phyloP scores from a whole-genome alignment of 2,797 vertebrate genomes.

The Siniperca undulata region DNA sequence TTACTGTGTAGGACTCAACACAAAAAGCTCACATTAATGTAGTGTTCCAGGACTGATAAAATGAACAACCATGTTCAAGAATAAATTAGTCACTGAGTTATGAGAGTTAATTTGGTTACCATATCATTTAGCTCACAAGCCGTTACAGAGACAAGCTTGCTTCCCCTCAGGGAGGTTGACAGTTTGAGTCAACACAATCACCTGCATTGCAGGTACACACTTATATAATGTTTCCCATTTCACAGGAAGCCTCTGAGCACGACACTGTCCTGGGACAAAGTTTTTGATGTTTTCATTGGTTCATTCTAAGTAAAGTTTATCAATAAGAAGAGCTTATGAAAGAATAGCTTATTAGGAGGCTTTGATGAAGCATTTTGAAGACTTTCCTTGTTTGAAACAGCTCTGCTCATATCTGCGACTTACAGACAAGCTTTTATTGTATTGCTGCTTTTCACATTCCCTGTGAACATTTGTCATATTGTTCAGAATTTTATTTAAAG shows the following conservation, averaged over 20 bases:
- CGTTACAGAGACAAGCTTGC: constrained; percentile 16
- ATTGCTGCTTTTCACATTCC: constrained; percentile 22
- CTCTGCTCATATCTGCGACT: constrained; percentile 47
- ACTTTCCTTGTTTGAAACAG: constrained; percentile 44
- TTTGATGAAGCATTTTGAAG: constrained; percentile 42
- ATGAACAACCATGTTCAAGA: neutral
- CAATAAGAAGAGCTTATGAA: constrained; percentile 28
- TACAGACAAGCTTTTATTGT: constrained; percentile 45
- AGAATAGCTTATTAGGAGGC: constrained; percentile 18
- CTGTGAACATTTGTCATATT: constrained; percentile 34
- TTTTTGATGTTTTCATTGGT: constrained; percentile 42
- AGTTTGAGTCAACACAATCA: constrained; percentile 57
- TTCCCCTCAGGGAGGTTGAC: constrained; percentile 40
- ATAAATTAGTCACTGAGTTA: neutral
- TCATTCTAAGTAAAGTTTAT: constrained; percentile 23
- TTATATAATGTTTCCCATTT: constrained; percentile 40
- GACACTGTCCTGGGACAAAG: neutral
- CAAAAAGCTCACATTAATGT: neutral
- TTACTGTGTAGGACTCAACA: neutral
- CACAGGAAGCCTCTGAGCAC: constrained; percentile 16
- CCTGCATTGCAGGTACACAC: constrained; percentile 48
- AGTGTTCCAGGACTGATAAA: neutral
- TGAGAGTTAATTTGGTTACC: constrained; percentile 10
- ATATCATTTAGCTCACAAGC: constrained; percentile 25
- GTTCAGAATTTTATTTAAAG: constrained; percentile 33